Percentiles rank a stretch among this genome's conserved stretches.
phyloP scores from a whole-genome alignment of 2,888 invertebrate genomes.

The Imbricaverruca yamaguchii region DNA sequence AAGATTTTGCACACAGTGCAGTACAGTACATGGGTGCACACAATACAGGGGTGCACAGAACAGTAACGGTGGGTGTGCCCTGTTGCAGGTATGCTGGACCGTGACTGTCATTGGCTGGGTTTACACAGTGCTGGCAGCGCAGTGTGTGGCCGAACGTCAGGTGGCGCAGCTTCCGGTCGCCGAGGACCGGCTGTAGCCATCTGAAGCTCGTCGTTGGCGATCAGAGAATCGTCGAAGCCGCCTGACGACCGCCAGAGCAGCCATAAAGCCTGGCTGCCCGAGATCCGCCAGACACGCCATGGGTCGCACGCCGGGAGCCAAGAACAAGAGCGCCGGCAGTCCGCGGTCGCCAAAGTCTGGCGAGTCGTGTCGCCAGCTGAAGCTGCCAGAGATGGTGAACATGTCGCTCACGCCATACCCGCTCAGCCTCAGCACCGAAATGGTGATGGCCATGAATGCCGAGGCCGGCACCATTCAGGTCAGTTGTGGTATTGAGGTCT shows the following conservation, averaged over 20 bases:
- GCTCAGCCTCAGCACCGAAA: conserved; percentile 33
- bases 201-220: no score
- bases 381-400: background rate
- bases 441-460: conserved; percentile 34
- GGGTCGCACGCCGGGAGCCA: conserved; percentile 7
- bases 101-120: background rate
- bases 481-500: background rate
- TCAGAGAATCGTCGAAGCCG: no score
- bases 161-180: background rate
- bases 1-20: no score
- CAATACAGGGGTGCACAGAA: no score
- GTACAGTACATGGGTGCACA: no score
- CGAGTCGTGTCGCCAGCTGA: background rate
- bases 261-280: no score
- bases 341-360: background rate
- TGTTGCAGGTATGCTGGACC: background rate
- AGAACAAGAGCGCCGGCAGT: conserved; percentile 12
- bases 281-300: background rate
- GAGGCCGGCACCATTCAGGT: conserved; percentile 33
- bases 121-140: background rate
- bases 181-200: background rate
- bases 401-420: conserved; percentile 33
- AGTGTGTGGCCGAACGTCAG: background rate
- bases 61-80: no score
- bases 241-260: no score